Evolutionary conservation across 2,113 vertebrate genomes (phyloP), one percentile per base, ranked within the genome.

Genomic region (Upupa epops): DNA sequence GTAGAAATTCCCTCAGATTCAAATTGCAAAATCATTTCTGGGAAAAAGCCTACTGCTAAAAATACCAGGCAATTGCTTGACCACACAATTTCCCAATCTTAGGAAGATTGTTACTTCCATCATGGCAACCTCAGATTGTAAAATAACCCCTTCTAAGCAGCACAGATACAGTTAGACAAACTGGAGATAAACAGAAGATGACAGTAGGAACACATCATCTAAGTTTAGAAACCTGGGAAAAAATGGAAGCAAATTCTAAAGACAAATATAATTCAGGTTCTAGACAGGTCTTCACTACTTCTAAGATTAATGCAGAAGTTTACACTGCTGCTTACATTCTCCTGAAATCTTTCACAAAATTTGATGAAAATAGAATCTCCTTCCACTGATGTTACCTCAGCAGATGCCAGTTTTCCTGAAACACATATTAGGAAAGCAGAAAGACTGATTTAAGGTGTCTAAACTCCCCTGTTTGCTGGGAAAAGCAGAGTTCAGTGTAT

Each of bases 1-100:
- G 61, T 7, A 87, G 69, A 88, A 92, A 87, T 65, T 56, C 26
- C 51, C 69, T 91, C 46, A 37, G 61, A 95, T 86, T 88, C 71
- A 88, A 70, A 88, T 90, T 85, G 91, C 85, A 86, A 59, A 94
- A 89, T 55, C 1, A 37, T 72, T 95, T 90, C 65, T 86, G 69
- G 69, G 72, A 86, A 94, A 77, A 91, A 65, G 28, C 65, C 36
- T 88, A 16, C 69, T 77, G 77, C 72, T 91, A 88, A 92, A 88
- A 95, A 91, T 75, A 83, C 60, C 45, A 75, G 45, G 80, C 18
- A 68, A 70, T 29, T 86, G 56, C 80, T 1, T 5, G 76, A 83
- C 42, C 37, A 61, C 54, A 61, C 17, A 31, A 80, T 78, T 93
- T 68, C 54, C 58, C 60, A 63, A 49, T 48, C 48, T 71, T 60